A percentile compares a stretch with the other conserved stretches of the same genome.
Conservation (phyloP, 2,888 invertebrate genomes). For the Baronia brevicornis region DNA sequence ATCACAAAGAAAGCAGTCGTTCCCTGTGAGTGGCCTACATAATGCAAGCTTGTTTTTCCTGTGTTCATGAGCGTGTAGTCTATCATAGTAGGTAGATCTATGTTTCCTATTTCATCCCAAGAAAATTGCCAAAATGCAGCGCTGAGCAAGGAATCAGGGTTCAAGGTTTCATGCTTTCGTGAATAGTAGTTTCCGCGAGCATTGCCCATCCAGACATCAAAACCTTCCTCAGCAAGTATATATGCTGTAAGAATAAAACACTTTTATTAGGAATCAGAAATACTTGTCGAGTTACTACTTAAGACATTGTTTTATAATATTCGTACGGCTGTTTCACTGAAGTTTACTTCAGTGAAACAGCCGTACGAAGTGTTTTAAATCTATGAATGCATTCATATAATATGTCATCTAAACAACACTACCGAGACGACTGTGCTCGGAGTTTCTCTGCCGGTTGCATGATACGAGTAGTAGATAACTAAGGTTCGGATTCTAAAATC, state of each 20-base stretch:
- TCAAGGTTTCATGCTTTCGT: slow-evolving; percentile 64
- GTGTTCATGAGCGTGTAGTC: slow-evolving; percentile 80
- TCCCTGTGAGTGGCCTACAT: slow-evolving; percentile 86
- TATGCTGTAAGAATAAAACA: slow-evolving; percentile 38
- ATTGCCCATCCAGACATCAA: slow-evolving; percentile 89
- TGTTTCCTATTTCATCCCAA: slow-evolving; percentile 88
- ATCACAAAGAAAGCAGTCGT: slow-evolving; percentile 81
- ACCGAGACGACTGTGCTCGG: no score
- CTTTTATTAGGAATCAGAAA: neutral
- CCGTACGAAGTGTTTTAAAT: no score
- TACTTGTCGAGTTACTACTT: no score
- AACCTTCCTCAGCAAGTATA: slow-evolving; percentile 79
- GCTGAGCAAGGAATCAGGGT: slow-evolving; percentile 47
- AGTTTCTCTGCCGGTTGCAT: no score
- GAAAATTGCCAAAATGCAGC: slow-evolving; percentile 80
- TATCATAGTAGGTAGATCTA: slow-evolving; percentile 88
- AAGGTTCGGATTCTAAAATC: no score
- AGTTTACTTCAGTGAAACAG: no score
- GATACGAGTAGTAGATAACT: no score
- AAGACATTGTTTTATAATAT: no score
- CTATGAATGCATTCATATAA: no score
- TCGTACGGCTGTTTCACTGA: no score
- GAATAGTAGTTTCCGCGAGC: slow-evolving; percentile 83
- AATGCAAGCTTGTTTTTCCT: slow-evolving; percentile 77
- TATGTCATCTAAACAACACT: no score